Base-by-base conservation (phyloP, 2,888 invertebrate species). In the Sisyra terminalis region DNA sequence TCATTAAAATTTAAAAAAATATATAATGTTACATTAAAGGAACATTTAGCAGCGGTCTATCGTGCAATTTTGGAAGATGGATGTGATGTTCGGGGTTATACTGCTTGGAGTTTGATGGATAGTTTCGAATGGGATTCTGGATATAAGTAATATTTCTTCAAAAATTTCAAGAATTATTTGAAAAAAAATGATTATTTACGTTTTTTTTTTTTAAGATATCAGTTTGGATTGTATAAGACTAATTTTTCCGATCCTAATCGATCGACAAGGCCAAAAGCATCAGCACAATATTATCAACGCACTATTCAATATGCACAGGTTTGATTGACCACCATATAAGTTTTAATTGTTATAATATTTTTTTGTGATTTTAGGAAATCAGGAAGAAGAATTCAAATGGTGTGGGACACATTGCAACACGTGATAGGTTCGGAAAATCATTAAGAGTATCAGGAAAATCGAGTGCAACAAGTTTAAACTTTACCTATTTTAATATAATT, bases 101-200 rank as follows among this genome's bases (percentile, higher is more conserved):
- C 61, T 1, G 59, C 60, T 5, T 66, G 65, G 65, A 62, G 59
- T 51, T 47, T 66, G 7, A 63, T 66, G 61, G 65, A 66, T 45
- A 64, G 63, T 43, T 65, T 62, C 44, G 65, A 65, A 47, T 66
- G 65, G 64, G 17, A 44, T 11, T 15, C 31, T 7, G 64, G 65
- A 38, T 48, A 52, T 41, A 51, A 50, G 56, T 55, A 46, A 50
- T 55, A 45, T 40, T n/a, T n/a, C 14, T 18, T 10, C 18, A 17
- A 16, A 15, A 9, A 3, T 38, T 15, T 3, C 18, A 16, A 11
- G 10, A n/a, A n/a, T n/a, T n/a, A n/a, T n/a, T n/a, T n/a, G n/a
- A n/a, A n/a, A n/a, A n/a, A n/a, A n/a, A n/a, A n/a, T n/a, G n/a
- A n/a, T n/a, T n/a, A n/a, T n/a, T n/a, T n/a, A n/a, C n/a, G n/a